phyloP scores from a whole-genome alignment of 2,797 vertebrate species.

The Petrocephalus sullivani region DNA sequence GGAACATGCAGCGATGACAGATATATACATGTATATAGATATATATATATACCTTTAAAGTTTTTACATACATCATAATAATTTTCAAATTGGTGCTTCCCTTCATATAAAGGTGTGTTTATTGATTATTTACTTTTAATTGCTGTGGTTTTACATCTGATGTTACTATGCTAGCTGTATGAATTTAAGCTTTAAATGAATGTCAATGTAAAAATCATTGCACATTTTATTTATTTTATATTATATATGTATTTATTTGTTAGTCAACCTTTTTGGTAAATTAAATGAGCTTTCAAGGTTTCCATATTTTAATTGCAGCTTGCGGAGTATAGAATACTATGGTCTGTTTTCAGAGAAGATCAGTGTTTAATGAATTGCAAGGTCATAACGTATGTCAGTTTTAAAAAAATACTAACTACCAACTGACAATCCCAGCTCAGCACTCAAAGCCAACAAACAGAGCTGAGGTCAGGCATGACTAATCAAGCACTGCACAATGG shows the following conservation, averaged over 20 bases:
- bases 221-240: slow-evolving; percentile 26
- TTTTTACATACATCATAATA: background rate
- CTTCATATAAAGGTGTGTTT: background rate
- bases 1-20: background rate
- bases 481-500: slow-evolving; percentile 8
- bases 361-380: slow-evolving; percentile 55
- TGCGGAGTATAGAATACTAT: slow-evolving; percentile 47
- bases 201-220: slow-evolving; percentile 40
- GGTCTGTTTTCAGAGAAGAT: slow-evolving; percentile 41
- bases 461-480: background rate
- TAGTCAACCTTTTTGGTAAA: slow-evolving; percentile 36
- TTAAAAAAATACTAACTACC: slow-evolving; percentile 28
- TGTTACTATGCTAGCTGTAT: slow-evolving; percentile 24
- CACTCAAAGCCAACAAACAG: background rate
- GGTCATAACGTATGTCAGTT: slow-evolving; percentile 41
- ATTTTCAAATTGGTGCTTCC: background rate
- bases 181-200: slow-evolving; percentile 47
- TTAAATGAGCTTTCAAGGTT: slow-evolving; percentile 61
- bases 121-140: background rate
- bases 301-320: slow-evolving; percentile 53
- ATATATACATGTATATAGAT: background rate
- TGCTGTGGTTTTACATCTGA: slow-evolving; percentile 1
- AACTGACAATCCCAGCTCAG: slow-evolving; percentile 2
- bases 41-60: background rate
- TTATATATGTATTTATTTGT: slow-evolving; percentile 59